Base-by-base conservation (phyloP, 2,113 vertebrate species). In the Paratilapia polleni region DNA sequence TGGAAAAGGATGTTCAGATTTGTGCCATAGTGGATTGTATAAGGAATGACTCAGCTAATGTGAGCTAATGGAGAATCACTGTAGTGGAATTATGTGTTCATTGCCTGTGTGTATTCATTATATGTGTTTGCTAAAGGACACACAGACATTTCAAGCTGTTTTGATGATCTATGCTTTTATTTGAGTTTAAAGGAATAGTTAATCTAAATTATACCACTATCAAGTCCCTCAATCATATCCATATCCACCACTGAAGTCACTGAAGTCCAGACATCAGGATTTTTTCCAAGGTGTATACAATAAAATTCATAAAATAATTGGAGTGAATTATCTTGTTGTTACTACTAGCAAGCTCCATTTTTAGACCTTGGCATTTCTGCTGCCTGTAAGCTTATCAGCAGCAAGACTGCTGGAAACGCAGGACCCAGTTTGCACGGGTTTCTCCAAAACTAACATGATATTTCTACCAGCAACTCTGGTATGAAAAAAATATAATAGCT, bases 11-110 rank as follows among this genome's bases (percentile, higher is more conserved):
- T 78, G 60, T 20, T 28, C 57, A 28, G 34, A 57, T 62, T 26
- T 75, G 56, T 1, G 63, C 77, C 8, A 1, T 22, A 1, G 24
- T 26, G 19, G 77, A 57, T 31, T 57, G 19, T 19, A 19, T 19
- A 52, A 76, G 10, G 28, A 57, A 73, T 66, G 49, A 81, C 59
- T 87, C 73, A 78, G 60, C 77, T 77, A 24, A 73, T 68, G 15
- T 57, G 47, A 19, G 66, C 66, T n/a, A 73, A 52, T 19, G 1
- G 47, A 26, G 5, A 22, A 43, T 60, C 31, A 6, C 1, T 77
- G 62, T 41, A 70, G 60, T 59, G 64, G 54, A 60, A 73, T 26
- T 20, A 26, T 81, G 19, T 49, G 34, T 52, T 77, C 17, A 43
- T 10, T 59, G 38, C 58, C 9, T 34, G 1, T 78, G 76, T 57